Evolutionary conservation across 2,113 vertebrate species (phyloP).

Genomic region (Hymenochirus boettgeri): DNA sequence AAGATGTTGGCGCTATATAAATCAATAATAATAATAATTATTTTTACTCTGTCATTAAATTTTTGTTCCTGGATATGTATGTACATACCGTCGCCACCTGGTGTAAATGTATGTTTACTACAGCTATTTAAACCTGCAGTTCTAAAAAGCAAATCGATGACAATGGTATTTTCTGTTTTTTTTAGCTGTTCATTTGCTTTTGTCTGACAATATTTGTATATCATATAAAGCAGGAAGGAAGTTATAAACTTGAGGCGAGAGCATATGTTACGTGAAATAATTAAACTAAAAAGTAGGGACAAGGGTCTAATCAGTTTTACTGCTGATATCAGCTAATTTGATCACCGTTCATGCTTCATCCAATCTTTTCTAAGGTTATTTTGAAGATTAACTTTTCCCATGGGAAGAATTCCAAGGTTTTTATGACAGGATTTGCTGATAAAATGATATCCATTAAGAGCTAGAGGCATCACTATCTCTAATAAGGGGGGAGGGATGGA

Average conservation of each 20-base stretch:
- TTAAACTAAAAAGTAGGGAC: constrained; percentile 30
- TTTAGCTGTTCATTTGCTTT: no score
- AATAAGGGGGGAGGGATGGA: constrained; percentile 36
- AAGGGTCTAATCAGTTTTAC: constrained; percentile 29
- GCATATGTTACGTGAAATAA: constrained; percentile 31
- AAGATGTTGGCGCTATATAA: no score
- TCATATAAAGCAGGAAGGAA: neutral
- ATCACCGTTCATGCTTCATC: constrained; percentile 32
- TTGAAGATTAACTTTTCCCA: constrained; percentile 40
- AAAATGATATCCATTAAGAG: constrained; percentile 40
- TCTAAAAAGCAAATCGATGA: no score
- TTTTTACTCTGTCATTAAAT: no score
- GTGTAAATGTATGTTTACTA: no score
- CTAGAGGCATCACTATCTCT: constrained; percentile 37
- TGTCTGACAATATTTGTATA: no score
- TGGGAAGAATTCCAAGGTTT: constrained; percentile 39
- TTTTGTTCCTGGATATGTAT: no score
- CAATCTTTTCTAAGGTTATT: constrained; percentile 42
- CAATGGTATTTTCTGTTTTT: no score
- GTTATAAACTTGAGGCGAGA: constrained; percentile 10
- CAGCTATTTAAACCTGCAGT: no score
- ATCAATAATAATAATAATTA: no score
- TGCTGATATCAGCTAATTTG: constrained; percentile 36
- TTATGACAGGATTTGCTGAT: constrained; percentile 39
- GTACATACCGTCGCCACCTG: no score